Evolutionary conservation across 1,140 invertebrate species (phyloP), one percentile per base, ranked within the genome.

Genomic region (Samia ricini): DNA sequence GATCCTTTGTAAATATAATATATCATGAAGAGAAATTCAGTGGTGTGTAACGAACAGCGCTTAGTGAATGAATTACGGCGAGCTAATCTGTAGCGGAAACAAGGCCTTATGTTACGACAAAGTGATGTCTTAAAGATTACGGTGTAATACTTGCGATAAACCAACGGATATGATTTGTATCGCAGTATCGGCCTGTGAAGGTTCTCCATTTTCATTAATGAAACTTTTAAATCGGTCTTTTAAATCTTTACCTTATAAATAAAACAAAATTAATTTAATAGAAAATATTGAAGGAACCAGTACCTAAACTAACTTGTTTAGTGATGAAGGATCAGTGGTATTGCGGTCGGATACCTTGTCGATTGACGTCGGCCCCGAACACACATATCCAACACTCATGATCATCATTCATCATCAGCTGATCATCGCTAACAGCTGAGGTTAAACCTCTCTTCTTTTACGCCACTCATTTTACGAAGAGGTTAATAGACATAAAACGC

Each of bases 61-160:
- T 60, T 33, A 60, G 57, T 50, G 56, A 59, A 60, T 36, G 55
- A 63, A 51, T 15, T 42, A 56, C 56, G 21, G 56, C 51, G 23
- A 26, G 51, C 58, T 70, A 70, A 70, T 66, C 61, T 66, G 58
- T 18, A 60, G 59, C 42, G 64, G 58, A 66, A 66, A 70, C 60
- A 58, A 59, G 54, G 61, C 55, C 60, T 63, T 61, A 22, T 57
- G 59, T 63, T 63, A 62, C 61, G 52, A 52, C 48, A 60, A 60
- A 67, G 56, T 23, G 60, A 24, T 60, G 63, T 29, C 60, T 71
- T 71, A 61, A 65, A 65, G 63, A 71, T 68, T 71, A 71, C 56
- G 60, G 26, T 54, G 33, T 65, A 65, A 49, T 64, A 65, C 54
- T 55, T 8, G 36, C 60, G 62, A 68, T 71, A 68, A 68, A 62